Evolutionary conservation across 2,797 vertebrate genomes (phyloP), one percentile per base, ranked within the genome.

Genomic region (Crenichthys baileyi): DNA sequence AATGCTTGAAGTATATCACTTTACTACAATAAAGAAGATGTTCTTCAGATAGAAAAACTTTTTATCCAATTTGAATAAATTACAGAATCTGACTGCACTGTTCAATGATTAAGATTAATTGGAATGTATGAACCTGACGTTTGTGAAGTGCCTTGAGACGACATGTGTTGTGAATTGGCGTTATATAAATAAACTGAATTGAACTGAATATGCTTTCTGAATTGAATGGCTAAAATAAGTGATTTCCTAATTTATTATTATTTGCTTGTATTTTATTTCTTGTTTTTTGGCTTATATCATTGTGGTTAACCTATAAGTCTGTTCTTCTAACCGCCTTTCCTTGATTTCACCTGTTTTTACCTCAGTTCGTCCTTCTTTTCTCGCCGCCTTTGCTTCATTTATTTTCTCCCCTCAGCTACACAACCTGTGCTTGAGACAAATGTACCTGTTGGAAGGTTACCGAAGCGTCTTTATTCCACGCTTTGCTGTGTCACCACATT

Each of bases 371-470:
- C 81, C 63, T 83, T 61, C 71, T 48, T 75, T 70, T 55, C 73
- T 79, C 75, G 53, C 5, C 63, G 79, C 56, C 73, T 83, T 74
- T 76, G 36, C 55, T 39, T 75, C 51, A 13, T 75, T 79, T 83
- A 46, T 72, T 73, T 16, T 75, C 63, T 84, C 72, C 50, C 60
- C 58, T 51, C 70, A 80, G 61, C 81, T 41, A 74, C 70, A 68
- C 73, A 76, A 77, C 73, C 75, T 51, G 36, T 76, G 80, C 83
- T 82, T 36, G 44, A 89, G 90, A 92, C 71, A 84, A 91, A 92
- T 92, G 89, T 87, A 75, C 55, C 81, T 70, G 55, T 80, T 84
- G 77, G 31, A 83, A 91, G 82, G 83, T 77, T 79, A 80, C 79
- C 58, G 31, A 85, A 80, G 67, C 75, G 18, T 93, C 83, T 90